phyloP scores from a whole-genome alignment of 2,888 invertebrate genomes.

The Drosophila percnosoma region DNA sequence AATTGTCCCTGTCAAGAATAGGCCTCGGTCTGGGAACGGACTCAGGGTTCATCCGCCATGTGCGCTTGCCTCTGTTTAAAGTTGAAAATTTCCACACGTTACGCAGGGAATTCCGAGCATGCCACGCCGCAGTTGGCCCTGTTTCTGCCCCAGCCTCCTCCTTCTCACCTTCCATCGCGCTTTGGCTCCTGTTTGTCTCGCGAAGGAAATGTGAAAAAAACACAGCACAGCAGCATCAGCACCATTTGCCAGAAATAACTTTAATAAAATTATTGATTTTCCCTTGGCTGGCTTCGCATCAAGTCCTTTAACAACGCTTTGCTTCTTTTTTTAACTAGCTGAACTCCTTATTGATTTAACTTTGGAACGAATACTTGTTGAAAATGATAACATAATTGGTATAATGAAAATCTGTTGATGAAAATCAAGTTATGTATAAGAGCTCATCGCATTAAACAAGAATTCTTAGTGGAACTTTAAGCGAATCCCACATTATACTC shows the following conservation, averaged over 20 bases:
- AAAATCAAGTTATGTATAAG: neutral
- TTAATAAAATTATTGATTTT: slow-evolving; percentile 79
- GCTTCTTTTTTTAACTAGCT: neutral
- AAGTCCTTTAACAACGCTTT: slow-evolving; percentile 16
- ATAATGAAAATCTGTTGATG: neutral
- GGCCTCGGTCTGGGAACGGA: neutral
- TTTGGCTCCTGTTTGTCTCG: slow-evolving; percentile 21
- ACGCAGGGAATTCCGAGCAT: slow-evolving; percentile 6
- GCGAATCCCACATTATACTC: neutral
- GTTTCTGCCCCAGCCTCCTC: neutral
- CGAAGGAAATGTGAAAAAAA: slow-evolving; percentile 28
- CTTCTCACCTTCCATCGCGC: neutral
- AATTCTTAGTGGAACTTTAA: neutral
- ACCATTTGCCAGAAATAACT: slow-evolving; percentile 47
- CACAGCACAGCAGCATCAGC: slow-evolving; percentile 30
- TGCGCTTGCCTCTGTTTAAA: slow-evolving; percentile 19
- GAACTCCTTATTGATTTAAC: neutral
- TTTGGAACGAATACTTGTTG: neutral
- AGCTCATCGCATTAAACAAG: neutral
- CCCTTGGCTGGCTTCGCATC: slow-evolving; percentile 23
- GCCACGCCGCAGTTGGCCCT: slow-evolving; percentile 13
- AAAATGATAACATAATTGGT: neutral
- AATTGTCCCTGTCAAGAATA: neutral
- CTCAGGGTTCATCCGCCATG: slow-evolving; percentile 16
- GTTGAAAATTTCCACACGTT: slow-evolving; percentile 61